phyloP scores from a whole-genome alignment of 2,888 invertebrate species.

The Auanema freiburgensis region DNA sequence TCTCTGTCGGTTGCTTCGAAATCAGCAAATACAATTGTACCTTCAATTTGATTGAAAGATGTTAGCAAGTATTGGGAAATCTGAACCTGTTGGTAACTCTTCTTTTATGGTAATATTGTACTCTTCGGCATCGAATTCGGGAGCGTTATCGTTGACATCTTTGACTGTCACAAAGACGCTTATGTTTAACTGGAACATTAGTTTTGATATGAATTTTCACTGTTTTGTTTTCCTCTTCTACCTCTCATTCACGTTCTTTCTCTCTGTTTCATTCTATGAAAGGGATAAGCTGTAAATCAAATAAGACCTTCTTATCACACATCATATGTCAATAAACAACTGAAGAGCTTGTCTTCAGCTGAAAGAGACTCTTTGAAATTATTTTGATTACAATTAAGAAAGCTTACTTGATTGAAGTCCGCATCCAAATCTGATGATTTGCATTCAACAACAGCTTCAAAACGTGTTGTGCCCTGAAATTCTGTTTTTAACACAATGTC shows the following conservation, averaged over 20 bases:
- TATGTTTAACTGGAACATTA: constrained; percentile 56
- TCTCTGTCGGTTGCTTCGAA: constrained; percentile 59
- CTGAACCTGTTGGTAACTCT: constrained; percentile 52
- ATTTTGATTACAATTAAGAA: constrained; percentile 1
- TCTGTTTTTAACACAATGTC: too few relatives aligned
- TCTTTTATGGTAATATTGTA: constrained; percentile 56
- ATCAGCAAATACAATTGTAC: constrained; percentile 57
- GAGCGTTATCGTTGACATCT: constrained; percentile 63
- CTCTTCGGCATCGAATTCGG: constrained; percentile 51
- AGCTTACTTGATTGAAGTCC: constrained; percentile 47
- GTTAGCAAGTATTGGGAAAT: neutral
- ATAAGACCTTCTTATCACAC: constrained; percentile 3
- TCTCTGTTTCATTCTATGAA: neutral
- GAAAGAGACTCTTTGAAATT: neutral
- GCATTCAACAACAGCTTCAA: constrained; percentile 51
- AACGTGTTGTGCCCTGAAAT: constrained; percentile 47
- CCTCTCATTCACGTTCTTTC: neutral
- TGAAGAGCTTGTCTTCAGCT: too few relatives aligned
- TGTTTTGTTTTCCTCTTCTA: neutral
- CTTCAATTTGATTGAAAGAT: constrained; percentile 20
- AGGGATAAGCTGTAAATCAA: neutral
- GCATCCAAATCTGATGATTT: constrained; percentile 39
- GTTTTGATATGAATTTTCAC: neutral
- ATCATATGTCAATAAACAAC: neutral
- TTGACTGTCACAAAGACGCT: constrained; percentile 58